These are phyloP conservation scores for Periophthalmodon schlosseri DNA, from an alignment of 2,113 vertebrate genomes.

Conservation along the genomic window DNA sequence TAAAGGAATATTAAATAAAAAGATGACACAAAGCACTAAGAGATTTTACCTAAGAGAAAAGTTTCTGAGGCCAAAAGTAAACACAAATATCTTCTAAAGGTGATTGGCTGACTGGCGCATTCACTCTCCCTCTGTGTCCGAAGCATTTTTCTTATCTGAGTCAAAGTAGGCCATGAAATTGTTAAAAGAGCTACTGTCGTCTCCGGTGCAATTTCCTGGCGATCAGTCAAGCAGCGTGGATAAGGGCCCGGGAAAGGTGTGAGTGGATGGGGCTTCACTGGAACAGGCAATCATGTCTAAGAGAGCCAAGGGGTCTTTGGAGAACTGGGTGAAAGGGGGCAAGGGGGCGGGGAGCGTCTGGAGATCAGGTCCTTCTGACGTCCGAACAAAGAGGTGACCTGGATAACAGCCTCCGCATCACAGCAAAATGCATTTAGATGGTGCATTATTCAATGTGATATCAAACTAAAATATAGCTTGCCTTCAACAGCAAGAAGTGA, in stretches of 20 bases:
- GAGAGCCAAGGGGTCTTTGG: constrained; percentile 32
- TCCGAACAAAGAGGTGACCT: background rate
- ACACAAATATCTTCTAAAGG: constrained; percentile 8
- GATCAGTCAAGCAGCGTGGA: constrained; percentile 48
- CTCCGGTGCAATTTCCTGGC: constrained; percentile 44
- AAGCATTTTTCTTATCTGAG: constrained; percentile 31
- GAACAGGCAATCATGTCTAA: constrained; percentile 48
- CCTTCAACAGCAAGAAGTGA: no score
- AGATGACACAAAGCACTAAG: background rate
- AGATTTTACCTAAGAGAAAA: background rate
- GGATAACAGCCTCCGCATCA: constrained; percentile 25
- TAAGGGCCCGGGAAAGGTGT: constrained; percentile 40
- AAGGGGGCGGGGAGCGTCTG: background rate
- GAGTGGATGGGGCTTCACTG: constrained; percentile 41
- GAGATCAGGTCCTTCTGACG: constrained; percentile 9
- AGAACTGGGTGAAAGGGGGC: constrained; percentile 20
- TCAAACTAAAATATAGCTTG: background rate
- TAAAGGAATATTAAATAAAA: no score
- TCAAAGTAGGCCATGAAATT: constrained; percentile 54
- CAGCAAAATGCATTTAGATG: constrained; percentile 3
- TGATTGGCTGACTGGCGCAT: constrained; percentile 13
- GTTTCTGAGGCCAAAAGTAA: background rate
- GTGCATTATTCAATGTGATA: background rate
- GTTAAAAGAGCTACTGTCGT: constrained; percentile 32
- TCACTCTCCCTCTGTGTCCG: constrained; percentile 15